Base-by-base conservation (phyloP, 2,888 invertebrate genomes). In the Calephelis perditalis region DNA sequence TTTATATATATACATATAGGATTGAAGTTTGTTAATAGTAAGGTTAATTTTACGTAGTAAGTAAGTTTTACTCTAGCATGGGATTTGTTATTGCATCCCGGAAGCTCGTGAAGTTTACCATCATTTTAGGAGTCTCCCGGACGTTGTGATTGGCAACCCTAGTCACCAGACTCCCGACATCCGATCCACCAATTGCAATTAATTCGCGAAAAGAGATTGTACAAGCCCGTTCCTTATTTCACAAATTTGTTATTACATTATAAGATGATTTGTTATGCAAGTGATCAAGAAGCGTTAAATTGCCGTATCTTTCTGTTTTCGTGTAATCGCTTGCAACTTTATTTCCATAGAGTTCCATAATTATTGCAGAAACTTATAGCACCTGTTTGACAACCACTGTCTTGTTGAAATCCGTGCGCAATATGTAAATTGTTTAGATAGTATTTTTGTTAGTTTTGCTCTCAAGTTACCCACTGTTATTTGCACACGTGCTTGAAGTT, bases 221-320 rank as follows among this genome's bases (percentile, higher is more conserved):
- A 49, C 49, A 49, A 49, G 49, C 44, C 45, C 43, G n/a, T 45
- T 54, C 54, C 54, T 44, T 45, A 55, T 59, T 59, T 55, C 55
- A 54, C 45, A 55, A 49, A 49, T 15, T 59, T 54, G 52, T 44
- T 56, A 56, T 59, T 59, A 37, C 59, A 40, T 45, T 45, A 59
- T 49, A 12, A 45, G 49, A 59, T 37, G 59, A 59, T 54, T 40
- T 44, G 45, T 59, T 59, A 54, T 54, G 44, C 59, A 59, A 59
- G 59, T 55, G 54, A 45, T 12, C 55, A 59, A 59, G 59, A 59
- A 59, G 55, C 59, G 59, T 59, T 58, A 47, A 49, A 55, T 37
- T 44, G 52, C 45, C 55, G 54, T 44, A 45, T 54, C 59, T 59
- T 59, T 59, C 59, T 55, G 46, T 55, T 59, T 55, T 59, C 45